Conservation (phyloP, 2,797 vertebrate species). For the Uromys caudimaculatus region DNA sequence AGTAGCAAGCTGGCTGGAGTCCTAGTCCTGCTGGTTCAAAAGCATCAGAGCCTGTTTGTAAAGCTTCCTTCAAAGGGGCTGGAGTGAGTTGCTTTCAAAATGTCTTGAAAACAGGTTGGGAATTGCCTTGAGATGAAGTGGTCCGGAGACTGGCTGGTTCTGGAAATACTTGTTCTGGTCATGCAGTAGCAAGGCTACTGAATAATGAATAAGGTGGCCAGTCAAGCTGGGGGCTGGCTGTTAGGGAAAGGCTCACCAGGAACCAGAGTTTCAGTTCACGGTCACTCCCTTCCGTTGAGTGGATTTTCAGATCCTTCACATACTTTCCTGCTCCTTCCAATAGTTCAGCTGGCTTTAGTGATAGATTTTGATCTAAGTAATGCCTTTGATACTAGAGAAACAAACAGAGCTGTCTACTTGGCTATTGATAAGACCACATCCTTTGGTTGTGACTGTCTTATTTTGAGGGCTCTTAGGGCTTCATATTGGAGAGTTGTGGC, state of each 20-base stretch:
- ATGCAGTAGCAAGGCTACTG: conserved; percentile 25
- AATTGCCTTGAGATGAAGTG: conserved; percentile 53
- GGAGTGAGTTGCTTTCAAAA: neutral
- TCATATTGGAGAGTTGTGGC: neutral
- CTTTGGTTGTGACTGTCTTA: neutral
- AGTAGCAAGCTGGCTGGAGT: neutral
- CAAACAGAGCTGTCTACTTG: neutral
- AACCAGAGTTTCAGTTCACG: neutral
- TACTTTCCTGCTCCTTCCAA: neutral
- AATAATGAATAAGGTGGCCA: neutral
- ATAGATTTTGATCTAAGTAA: conserved; percentile 38
- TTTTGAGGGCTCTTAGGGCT: neutral
- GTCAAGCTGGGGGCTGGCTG: neutral
- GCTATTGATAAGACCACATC: neutral
- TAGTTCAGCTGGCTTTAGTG: conserved; percentile 2
- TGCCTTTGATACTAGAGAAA: neutral
- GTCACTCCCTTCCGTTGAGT: neutral
- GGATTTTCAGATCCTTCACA: neutral
- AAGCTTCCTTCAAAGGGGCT: conserved; percentile 40
- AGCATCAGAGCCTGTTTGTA: neutral
- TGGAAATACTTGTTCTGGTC: conserved; percentile 10
- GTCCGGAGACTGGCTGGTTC: neutral
- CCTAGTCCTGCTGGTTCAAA: conserved; percentile 11
- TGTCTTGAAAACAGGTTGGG: conserved; percentile 36
- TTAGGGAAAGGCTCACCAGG: conserved; percentile 26